Evolutionary conservation across 1,140 invertebrate species (phyloP).

Genomic region (Zaprionus taronus): DNA sequence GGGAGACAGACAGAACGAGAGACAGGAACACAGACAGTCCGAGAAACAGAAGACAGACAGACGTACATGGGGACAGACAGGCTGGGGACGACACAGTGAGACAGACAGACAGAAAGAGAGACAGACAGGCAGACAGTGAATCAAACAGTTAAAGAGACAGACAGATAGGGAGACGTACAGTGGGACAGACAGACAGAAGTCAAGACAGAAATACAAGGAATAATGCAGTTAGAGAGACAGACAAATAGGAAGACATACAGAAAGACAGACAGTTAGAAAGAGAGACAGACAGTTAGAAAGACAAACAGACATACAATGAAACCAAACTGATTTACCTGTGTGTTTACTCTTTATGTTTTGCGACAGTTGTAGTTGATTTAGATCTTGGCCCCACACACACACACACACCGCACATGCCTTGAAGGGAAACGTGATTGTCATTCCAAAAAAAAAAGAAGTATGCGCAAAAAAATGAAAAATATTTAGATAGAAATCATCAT

Average conservation of each 20-base stretch:
- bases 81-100: too few relatives aligned
- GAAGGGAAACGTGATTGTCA: slow-evolving; percentile 56
- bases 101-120: not conserved
- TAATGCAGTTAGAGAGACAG: not conserved
- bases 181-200: not conserved
- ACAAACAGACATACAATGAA: not conserved
- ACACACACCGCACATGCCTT: slow-evolving; percentile 45
- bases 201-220: not conserved
- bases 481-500: slow-evolving; percentile 24
- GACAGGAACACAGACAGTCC: not conserved
- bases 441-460: slow-evolving; percentile 31
- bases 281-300: not conserved
- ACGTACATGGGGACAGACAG: not conserved
- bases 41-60: not conserved
- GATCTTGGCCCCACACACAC: slow-evolving; percentile 50
- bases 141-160: not conserved
- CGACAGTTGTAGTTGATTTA: slow-evolving; percentile 39
- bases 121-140: not conserved
- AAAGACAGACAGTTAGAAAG: not conserved
- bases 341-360: slow-evolving; percentile 31
- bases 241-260: not conserved
- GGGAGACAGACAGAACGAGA: not conserved
- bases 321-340: not conserved
- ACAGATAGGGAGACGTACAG: not conserved
- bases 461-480: slow-evolving; percentile 35